A percentile compares a stretch with the other conserved stretches of the same genome.
Evolutionary conservation across 2,888 invertebrate genomes (phyloP).

Genomic region (Griposia aprilina): DNA sequence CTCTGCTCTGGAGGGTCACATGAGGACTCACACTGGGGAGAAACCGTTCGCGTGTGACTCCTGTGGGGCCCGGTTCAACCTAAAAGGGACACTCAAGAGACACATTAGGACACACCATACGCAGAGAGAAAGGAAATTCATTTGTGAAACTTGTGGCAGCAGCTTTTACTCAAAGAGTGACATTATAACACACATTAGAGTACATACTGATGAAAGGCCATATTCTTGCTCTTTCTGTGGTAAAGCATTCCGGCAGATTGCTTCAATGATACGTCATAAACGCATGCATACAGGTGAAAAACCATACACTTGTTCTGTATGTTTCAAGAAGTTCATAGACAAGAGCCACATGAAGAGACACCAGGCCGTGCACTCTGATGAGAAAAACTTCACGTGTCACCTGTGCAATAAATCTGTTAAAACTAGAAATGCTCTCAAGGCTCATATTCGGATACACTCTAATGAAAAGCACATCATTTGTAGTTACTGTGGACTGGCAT

Average conservation of each 20-base stretch:
- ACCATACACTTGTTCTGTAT: conserved; percentile 82
- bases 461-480: conserved; percentile 86
- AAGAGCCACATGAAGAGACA: conserved; percentile 82
- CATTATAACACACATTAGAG: conserved; percentile 84
- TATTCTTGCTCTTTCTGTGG: conserved; percentile 82
- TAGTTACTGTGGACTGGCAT: conserved; percentile 86
- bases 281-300: conserved; percentile 86
- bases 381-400: conserved; percentile 89
- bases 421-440: conserved; percentile 86
- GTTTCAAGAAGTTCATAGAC: conserved; percentile 83
- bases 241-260: conserved; percentile 81
- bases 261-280: conserved; percentile 85
- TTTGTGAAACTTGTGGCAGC: conserved; percentile 86
- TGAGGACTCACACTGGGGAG: conserved; percentile 86
- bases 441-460: conserved; percentile 85
- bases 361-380: conserved; percentile 84
- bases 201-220: conserved; percentile 85
- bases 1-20: conserved; percentile 83
- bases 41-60: conserved; percentile 81
- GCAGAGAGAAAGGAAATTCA: conserved; percentile 80
- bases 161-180: conserved; percentile 83
- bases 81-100: conserved; percentile 81
- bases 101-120: conserved; percentile 80
- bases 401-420: conserved; percentile 89
- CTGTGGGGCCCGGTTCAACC: conserved; percentile 78